Conservation (phyloP, 2,797 vertebrate genomes). For the Crenuchus spilurus region DNA sequence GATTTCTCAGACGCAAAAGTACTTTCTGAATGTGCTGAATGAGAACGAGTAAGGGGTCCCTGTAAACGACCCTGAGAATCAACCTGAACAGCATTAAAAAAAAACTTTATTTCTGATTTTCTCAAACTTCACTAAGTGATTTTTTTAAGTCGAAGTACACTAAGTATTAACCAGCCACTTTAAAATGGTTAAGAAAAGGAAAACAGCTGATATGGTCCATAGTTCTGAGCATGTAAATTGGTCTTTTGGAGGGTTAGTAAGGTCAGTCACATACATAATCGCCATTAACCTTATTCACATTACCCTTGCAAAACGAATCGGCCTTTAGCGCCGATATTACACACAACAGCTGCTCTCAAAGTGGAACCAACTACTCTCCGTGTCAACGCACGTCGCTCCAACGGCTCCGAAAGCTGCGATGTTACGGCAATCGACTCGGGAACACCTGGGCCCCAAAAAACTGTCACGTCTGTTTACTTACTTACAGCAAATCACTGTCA, state of each 20-base stretch:
- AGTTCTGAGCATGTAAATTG: slow-evolving; percentile 24
- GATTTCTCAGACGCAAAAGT: slow-evolving; percentile 56
- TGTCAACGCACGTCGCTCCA: slow-evolving; percentile 23
- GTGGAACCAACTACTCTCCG: slow-evolving; percentile 39
- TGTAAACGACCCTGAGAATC: slow-evolving; percentile 38
- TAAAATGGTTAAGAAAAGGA: background rate
- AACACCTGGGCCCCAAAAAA: slow-evolving; percentile 25
- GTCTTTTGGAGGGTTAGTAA: slow-evolving; percentile 39
- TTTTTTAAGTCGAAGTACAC: slow-evolving; percentile 11
- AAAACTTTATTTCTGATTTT: too few species aligned
- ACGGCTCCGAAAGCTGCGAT: background rate
- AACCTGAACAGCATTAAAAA: too few species aligned
- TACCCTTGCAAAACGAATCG: slow-evolving; percentile 49
- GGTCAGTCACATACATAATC: slow-evolving; percentile 46
- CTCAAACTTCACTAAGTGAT: background rate
- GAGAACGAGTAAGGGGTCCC: slow-evolving; percentile 10
- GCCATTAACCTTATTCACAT: slow-evolving; percentile 51
- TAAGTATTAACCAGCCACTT: background rate
- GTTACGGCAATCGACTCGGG: slow-evolving; percentile 1
- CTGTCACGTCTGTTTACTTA: slow-evolving; percentile 11
- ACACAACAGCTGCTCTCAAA: slow-evolving; percentile 46
- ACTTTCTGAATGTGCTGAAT: slow-evolving; percentile 57
- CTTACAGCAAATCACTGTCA: background rate
- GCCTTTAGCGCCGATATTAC: slow-evolving; percentile 24
- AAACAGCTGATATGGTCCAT: background rate